Evolutionary conservation across 2,113 vertebrate genomes (phyloP), one percentile per base, ranked within the genome.

Genomic region (Anguilla japonica): DNA sequence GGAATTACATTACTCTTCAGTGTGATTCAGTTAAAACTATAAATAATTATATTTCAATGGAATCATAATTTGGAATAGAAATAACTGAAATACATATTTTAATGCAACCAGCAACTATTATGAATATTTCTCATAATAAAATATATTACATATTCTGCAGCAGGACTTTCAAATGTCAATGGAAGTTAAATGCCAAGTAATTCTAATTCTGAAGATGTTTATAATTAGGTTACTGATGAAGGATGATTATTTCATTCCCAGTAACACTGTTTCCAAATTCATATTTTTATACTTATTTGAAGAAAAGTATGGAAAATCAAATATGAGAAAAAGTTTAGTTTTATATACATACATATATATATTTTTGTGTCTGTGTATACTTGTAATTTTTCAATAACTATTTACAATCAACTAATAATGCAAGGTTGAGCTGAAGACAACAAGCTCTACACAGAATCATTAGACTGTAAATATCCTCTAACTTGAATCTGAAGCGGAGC

Each of bases 401-500:
- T 46, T 46, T 9, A 53, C 50, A 53, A 6, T 53, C 1, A 53
- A 53, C 8, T 53, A 53, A 13, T 53, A 53, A 53, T 53, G 13
- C 50, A 53, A 53, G 50, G 8, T 11, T 53, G 11, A 53, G 13
- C 50, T 53, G 50, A 53, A 53, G 50, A 53, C 13, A 53, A 53
- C 6, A 13, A 9, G 50, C 50, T 53, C 50, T 8, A 9, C 50
- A 53, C 11, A 9, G 50, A 53, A 53, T 53, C 6, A 53, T 53
- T 53, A 11, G 8, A 53, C 50, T 5, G 8, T 8, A 53, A 53
- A 53, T 14, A 0, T 22, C 16, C 50, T 53, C 13, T 53, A 53
- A 53, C 26, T 26, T 67, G 60, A 20, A 67, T 67, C 60, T 90
- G 7, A 79, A 20, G 88, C 81, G 41, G 87, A 80, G 29, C 40